A percentile compares a stretch with the other conserved stretches of the same genome.
Evolutionary conservation across 2,113 vertebrate species (phyloP).

Genomic region (Prolemur simus): DNA sequence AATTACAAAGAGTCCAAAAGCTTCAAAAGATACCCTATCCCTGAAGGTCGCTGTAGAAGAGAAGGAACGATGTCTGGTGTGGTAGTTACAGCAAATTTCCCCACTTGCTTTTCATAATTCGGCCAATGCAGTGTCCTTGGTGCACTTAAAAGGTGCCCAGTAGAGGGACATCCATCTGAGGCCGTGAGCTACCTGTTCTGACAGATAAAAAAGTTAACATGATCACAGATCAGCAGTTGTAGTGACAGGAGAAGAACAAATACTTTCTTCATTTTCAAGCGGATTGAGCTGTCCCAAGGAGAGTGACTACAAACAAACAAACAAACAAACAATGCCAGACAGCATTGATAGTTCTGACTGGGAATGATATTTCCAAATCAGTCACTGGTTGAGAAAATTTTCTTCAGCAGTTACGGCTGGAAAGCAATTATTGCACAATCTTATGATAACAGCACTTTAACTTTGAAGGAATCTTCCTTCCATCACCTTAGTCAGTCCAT

Average conservation of each 20-base stretch:
- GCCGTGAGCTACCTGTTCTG: not conserved
- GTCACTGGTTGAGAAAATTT: not conserved
- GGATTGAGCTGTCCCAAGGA: not conserved
- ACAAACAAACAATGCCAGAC: not conserved
- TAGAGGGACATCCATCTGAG: not conserved
- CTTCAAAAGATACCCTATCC: not conserved
- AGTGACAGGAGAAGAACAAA: not conserved
- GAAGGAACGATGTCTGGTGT: not conserved
- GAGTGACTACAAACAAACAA: not conserved
- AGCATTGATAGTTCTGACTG: not conserved
- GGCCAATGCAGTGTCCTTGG: not conserved
- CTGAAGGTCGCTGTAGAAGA: not conserved
- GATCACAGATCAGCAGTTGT: not conserved
- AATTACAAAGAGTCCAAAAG: not conserved
- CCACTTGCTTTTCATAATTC: not conserved
- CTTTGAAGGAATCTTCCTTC: not conserved
- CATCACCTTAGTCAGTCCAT: not conserved
- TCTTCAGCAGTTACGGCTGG: not conserved
- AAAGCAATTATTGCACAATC: not conserved
- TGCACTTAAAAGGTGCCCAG: not conserved
- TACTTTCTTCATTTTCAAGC: not conserved
- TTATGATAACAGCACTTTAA: not conserved
- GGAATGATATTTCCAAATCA: not conserved
- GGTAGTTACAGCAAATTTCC: not conserved
- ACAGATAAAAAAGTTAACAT: not conserved